Conservation (phyloP, 2,888 invertebrate species). For the Protodeltote pygarga region DNA sequence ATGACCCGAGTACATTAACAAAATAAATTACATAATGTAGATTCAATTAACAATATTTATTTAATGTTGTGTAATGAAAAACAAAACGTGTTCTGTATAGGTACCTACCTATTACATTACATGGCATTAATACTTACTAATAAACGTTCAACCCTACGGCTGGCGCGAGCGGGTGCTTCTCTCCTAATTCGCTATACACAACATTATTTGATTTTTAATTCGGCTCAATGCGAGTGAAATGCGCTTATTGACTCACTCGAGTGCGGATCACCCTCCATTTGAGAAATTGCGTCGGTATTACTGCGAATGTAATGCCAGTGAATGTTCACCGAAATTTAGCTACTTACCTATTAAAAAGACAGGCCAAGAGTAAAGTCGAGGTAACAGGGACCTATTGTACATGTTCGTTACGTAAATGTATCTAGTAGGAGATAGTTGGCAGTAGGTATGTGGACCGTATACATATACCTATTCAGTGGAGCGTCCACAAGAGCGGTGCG, state of each 20-base stretch:
- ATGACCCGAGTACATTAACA: constrained; percentile 3
- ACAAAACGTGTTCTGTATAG: too few species aligned
- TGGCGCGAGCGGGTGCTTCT: constrained; percentile 11
- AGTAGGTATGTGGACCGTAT: not conserved
- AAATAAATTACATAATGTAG: not conserved
- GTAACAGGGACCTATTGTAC: not conserved
- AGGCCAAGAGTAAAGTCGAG: not conserved
- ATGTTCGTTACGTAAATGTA: not conserved
- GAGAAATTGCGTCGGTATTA: constrained; percentile 14
- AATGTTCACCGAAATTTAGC: not conserved
- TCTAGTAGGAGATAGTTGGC: not conserved
- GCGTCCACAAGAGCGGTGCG: constrained; percentile 36
- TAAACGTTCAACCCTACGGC: constrained; percentile 29
- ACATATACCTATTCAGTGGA: constrained; percentile 12
- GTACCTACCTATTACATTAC: too few species aligned
- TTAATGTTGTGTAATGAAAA: too few species aligned
- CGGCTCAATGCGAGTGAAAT: constrained; percentile 74
- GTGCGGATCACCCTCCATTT: constrained; percentile 33
- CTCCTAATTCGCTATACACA: constrained; percentile 75
- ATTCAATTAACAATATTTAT: not conserved
- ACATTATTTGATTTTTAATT: constrained; percentile 86
- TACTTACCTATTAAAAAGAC: not conserved
- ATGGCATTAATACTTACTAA: constrained; percentile 3
- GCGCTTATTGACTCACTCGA: constrained; percentile 76
- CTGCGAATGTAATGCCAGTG: constrained; percentile 7